Conservation (phyloP, 2,797 vertebrate genomes). For the Myotis pilosus region DNA sequence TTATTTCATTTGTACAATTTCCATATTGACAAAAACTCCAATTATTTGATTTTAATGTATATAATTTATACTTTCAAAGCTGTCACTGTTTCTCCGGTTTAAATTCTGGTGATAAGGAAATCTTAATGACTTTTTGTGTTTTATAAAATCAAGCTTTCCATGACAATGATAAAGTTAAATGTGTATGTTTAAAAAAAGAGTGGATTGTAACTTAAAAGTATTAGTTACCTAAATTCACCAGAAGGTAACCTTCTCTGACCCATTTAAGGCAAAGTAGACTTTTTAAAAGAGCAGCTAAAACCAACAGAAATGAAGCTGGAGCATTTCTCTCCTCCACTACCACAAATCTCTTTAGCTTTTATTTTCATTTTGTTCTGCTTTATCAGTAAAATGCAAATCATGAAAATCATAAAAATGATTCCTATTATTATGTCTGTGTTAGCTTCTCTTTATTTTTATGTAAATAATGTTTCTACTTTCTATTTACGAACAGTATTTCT, state of each 20-base stretch:
- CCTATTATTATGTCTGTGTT: conserved; percentile 23
- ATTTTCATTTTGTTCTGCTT: conserved; percentile 48
- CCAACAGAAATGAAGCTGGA: conserved; percentile 25
- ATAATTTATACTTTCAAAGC: too few species aligned
- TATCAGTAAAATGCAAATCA: conserved; percentile 5
- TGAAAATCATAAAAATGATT: conserved; percentile 45
- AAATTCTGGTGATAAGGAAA: too few species aligned
- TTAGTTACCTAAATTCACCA: conserved; percentile 1
- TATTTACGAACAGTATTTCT: conserved; percentile 66
- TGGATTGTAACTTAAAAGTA: conserved; percentile 29
- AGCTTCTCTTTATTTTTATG: conserved; percentile 55
- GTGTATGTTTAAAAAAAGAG: background rate
- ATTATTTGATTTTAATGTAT: too few species aligned
- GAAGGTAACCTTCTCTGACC: background rate
- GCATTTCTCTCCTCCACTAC: background rate
- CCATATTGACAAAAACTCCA: too few species aligned
- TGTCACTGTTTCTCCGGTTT: too few species aligned
- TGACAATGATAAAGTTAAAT: too few species aligned
- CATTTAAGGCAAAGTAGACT: background rate
- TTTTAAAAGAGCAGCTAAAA: background rate
- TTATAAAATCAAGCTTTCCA: too few species aligned
- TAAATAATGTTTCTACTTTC: conserved; percentile 55
- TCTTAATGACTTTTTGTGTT: too few species aligned
- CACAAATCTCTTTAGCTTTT: conserved; percentile 44
- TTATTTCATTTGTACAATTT: too few species aligned